These are phyloP conservation scores for Zhuqinia jingwanae DNA, from an alignment of 2,888 invertebrate species.

Conservation along the genomic window DNA sequence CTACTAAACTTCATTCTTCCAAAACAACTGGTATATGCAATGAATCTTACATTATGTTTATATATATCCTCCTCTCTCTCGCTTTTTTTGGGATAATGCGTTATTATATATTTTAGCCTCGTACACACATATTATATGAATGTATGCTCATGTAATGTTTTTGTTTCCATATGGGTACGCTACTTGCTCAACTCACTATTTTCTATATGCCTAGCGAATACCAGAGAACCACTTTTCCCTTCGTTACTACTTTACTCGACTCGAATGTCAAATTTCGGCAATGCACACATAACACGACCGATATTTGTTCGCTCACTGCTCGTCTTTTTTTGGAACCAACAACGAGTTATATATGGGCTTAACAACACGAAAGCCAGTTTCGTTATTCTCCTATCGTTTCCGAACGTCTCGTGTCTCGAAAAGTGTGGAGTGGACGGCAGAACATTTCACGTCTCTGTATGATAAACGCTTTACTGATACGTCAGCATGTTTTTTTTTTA, in stretches of 20 bases:
- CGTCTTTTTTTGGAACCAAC: slow-evolving; percentile 35
- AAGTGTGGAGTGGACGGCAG: slow-evolving; percentile 30
- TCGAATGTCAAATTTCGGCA: slow-evolving; percentile 49
- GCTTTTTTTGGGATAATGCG: no score
- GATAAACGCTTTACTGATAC: not conserved
- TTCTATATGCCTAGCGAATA: not conserved
- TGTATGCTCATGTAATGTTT: not conserved
- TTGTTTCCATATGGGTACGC: slow-evolving; percentile 38
- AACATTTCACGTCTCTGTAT: not conserved
- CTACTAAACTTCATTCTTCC: no score
- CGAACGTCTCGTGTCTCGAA: slow-evolving; percentile 38
- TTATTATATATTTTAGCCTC: no score
- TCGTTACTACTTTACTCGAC: not conserved
- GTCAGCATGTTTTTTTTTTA: not conserved
- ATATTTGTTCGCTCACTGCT: slow-evolving; percentile 19
- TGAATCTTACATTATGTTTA: no score
- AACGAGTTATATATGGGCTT: slow-evolving; percentile 26
- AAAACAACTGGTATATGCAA: no score
- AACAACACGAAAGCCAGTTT: slow-evolving; percentile 25
- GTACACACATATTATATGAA: not conserved
- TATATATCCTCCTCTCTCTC: no score
- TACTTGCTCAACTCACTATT: not conserved
- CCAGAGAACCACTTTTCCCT: slow-evolving; percentile 38
- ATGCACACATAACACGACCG: slow-evolving; percentile 23
- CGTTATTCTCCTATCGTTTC: slow-evolving; percentile 56